Evolutionary conservation across 1,140 invertebrate species (phyloP), one percentile per base, ranked within the genome.

Genomic region (Scaptodrosophila lebanonensis): DNA sequence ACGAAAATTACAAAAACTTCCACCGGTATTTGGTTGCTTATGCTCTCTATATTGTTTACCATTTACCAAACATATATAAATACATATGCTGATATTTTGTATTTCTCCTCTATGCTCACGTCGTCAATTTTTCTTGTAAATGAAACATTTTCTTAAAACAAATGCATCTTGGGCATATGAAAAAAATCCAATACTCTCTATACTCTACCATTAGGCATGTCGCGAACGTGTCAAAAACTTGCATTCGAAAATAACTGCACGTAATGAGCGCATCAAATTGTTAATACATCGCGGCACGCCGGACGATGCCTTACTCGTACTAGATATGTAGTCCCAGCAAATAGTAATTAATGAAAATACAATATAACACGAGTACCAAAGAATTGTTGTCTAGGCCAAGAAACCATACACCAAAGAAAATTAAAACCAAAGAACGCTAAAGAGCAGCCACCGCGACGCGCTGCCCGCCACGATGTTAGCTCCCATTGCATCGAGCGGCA

Each of bases 211-310:
- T 54, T 89, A 96, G 95, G 92, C 91, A 83, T 95, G 91, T 90
- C 92, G 92, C 86, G 95, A 97, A 88, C 91, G 91, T 88, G 92
- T 95, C 65, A 94, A 93, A 87, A 91, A 91, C 69, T 91, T 96
- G 77, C 94, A 96, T 88, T 94, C 91, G 90, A 96, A 95, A 90
- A 94, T 97, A 73, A 91, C 92, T 73, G 92, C 94, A 87, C 92
- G 94, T 65, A 93, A 92, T 85, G 95, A 97, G 88, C 92, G 95
- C 79, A 93, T 95, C 70, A 96, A 96, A 88, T 88, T 95, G 51
- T 89, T 97, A 75, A 89, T 93, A 85, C 93, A 95, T 88, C 92
- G 94, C 83, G 95, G 94, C 86, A 92, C 90, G 66, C 94, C 94
- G 56, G 94, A 95, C 86, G 89, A 91, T 82, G 66, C 84, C 58